Base-by-base conservation (phyloP, 2,113 vertebrate species). In the Pongo pygmaeus region DNA sequence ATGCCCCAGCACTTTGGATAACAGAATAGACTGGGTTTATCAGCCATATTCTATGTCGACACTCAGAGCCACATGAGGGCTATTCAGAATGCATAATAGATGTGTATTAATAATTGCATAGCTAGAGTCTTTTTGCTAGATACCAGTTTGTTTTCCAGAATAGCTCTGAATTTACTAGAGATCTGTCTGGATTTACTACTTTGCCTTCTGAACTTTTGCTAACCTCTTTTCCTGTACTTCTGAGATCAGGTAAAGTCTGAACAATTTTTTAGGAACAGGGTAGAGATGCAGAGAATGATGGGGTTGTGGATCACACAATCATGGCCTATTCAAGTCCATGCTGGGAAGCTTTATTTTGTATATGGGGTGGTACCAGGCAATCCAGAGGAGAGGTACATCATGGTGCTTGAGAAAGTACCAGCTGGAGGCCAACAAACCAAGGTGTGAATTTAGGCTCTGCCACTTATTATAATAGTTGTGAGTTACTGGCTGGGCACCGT, bases 21-120 rank as follows among this genome's bases (percentile, higher is more conserved):
- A 67, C 59, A 78, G 43, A 87, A 87, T 27, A 77, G 8, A 83
- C 50, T 22, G 87, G 64, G 12, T 84, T 27, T 40, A 20, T 70
- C 77, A 81, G 50, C 27, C 32, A 30, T 84, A 55, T 72, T 95
- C 64, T 70, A 10, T 87, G 40, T 40, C 8, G 6, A 59, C 22
- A 14, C 78, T 89, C 80, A 95, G 46, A 85, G 55, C 32, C 48
- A 97, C 27, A 27, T 50, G 50, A 97, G 17, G 96, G 57, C 69
- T 86, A 52, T 92, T 93, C 85, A 96, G 94, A 91, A 96, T 91
- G 20, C 30, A 70, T 23, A 93, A 14, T 94, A 90, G 17, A 25
- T 94, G 32, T 77, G 93, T 77, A 72, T 96, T 95, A 89, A 91
- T 93, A 85, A 93, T 72, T 96, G 52, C 22, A 75, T 6, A 55